Conservation (phyloP, 1,140 invertebrate genomes). For the Hermetia illucens region DNA sequence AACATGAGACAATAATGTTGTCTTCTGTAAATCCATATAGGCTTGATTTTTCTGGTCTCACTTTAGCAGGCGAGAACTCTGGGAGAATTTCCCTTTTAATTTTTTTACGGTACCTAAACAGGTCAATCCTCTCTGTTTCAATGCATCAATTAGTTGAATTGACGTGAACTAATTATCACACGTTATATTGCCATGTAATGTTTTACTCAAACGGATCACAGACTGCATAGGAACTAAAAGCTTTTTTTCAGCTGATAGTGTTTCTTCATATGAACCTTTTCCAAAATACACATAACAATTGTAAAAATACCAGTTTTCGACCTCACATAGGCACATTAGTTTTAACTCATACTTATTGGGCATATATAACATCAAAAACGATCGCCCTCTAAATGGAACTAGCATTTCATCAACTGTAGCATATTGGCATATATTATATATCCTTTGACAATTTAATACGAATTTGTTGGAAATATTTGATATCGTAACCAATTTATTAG, state of each 20-base stretch:
- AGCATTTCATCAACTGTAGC: conserved; percentile 31
- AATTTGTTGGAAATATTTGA: conserved; percentile 22
- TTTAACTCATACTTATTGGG: conserved; percentile 34
- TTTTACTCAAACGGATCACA: conserved; percentile 16
- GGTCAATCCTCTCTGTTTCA: conserved; percentile 21
- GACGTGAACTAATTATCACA: conserved; percentile 31
- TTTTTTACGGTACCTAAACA: conserved; percentile 32
- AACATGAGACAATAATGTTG: conserved; percentile 13
- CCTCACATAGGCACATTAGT: conserved; percentile 17
- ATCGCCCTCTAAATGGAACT: conserved; percentile 23
- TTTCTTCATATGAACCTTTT: conserved; percentile 14
- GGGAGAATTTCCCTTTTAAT: too few species aligned
- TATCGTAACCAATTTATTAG: conserved; percentile 16
- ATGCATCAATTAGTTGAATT: conserved; percentile 18
- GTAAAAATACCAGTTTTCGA: conserved; percentile 14
- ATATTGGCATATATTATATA: conserved; percentile 14
- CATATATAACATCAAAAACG: conserved; percentile 30
- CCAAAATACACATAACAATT: conserved; percentile 16
- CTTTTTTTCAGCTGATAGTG: conserved; percentile 11
- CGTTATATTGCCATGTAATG: conserved; percentile 22
- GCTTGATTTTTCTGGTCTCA: too few species aligned
- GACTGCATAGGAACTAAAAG: conserved; percentile 13
- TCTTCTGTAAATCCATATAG: too few species aligned
- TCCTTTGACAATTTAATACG: conserved; percentile 22
- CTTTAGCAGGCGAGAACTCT: too few species aligned